phyloP scores from a whole-genome alignment of 2,797 vertebrate genomes.

The Etheostoma perlongum region DNA sequence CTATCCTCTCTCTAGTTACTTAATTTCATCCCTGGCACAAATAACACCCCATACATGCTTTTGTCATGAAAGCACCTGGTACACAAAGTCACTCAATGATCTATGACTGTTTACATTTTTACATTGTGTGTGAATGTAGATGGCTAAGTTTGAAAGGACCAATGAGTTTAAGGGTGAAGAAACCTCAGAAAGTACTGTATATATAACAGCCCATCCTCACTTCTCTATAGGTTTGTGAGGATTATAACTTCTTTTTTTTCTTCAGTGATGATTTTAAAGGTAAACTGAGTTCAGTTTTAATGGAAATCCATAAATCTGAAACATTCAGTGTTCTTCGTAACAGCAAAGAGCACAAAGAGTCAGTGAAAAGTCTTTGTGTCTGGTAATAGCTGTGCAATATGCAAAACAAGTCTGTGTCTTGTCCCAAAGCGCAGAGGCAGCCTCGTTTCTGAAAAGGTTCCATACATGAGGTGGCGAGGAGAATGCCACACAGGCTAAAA shows the following conservation, averaged over 20 bases:
- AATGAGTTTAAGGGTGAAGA: neutral
- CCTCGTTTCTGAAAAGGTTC: conserved; percentile 67
- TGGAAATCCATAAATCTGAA: conserved; percentile 9
- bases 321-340: neutral
- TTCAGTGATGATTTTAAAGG: conserved; percentile 3
- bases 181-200: too few species aligned
- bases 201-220: neutral
- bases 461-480: conserved; percentile 77
- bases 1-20: too few species aligned
- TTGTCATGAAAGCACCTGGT: neutral
- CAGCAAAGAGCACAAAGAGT: conserved; percentile 18
- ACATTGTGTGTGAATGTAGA: neutral
- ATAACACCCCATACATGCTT: too few species aligned
- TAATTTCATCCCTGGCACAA: too few species aligned
- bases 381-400: conserved; percentile 39
- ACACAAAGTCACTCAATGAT: neutral
- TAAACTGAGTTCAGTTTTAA: conserved; percentile 9
- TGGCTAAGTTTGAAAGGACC: conserved; percentile 1
- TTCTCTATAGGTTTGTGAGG: neutral
- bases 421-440: conserved; percentile 54
- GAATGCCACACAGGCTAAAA: conserved; percentile 69
- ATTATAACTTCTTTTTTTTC: neutral
- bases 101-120: neutral
- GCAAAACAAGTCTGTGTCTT: conserved; percentile 41
- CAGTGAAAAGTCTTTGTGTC: conserved; percentile 30